Evolutionary conservation across 2,797 vertebrate species (phyloP).

Genomic region (Mormyrops boulengeri): DNA sequence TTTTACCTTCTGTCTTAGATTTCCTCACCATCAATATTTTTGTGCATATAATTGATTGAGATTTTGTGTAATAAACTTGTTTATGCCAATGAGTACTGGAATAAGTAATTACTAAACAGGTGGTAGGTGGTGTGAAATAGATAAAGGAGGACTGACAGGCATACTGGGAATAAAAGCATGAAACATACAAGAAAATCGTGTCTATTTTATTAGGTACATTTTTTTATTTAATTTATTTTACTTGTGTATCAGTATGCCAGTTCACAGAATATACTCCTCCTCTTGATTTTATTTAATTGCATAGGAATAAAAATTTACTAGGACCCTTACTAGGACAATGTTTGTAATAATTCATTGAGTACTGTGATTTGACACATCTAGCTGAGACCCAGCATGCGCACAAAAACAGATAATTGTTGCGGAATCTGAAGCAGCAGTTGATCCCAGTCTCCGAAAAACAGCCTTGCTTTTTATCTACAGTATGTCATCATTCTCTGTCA

Average conservation of each 20-base stretch:
- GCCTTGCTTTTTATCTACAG: background rate
- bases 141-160: background rate
- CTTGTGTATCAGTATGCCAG: background rate
- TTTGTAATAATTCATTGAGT: background rate
- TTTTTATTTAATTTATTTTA: background rate
- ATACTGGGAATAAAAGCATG: background rate
- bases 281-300: background rate
- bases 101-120: slow-evolving; percentile 5
- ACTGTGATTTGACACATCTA: background rate
- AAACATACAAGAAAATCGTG: background rate
- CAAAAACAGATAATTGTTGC: background rate
- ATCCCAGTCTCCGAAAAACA: background rate
- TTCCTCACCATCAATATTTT: background rate
- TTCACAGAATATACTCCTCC: background rate
- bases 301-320: background rate
- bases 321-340: background rate
- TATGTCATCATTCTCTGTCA: background rate
- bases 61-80: background rate
- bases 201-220: background rate
- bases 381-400: background rate
- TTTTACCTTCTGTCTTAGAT: background rate
- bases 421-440: background rate
- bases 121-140: background rate
- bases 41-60: background rate
- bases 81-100: background rate